phyloP scores from a whole-genome alignment of 2,888 invertebrate genomes.

The Andrena bucephala region DNA sequence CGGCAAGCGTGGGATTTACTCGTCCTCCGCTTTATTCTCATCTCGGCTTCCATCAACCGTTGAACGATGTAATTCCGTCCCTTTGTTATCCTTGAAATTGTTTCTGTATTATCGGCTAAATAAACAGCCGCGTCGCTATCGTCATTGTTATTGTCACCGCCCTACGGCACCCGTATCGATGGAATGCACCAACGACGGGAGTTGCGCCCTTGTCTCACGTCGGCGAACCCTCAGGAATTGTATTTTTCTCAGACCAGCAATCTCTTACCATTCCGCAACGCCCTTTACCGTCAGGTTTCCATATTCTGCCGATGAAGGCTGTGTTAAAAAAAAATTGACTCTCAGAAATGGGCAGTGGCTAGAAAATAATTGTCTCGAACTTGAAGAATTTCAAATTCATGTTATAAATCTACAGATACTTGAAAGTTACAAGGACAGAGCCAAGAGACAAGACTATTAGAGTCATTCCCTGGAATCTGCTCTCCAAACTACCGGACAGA shows the following conservation, averaged over 20 bases:
- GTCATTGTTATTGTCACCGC: slow-evolving; percentile 24
- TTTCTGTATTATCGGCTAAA: slow-evolving; percentile 48
- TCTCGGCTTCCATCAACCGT: slow-evolving; percentile 43
- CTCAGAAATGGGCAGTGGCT: no score
- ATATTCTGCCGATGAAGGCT: not conserved
- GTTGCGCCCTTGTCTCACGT: not conserved
- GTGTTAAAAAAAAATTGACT: no score
- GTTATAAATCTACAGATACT: no score
- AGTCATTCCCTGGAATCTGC: no score
- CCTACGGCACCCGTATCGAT: slow-evolving; percentile 5
- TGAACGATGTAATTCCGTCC: slow-evolving; percentile 43
- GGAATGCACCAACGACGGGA: slow-evolving; percentile 9
- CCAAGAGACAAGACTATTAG: no score
- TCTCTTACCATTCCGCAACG: not conserved
- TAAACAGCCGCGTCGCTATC: slow-evolving; percentile 21
- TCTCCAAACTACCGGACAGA: no score
- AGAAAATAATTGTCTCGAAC: no score
- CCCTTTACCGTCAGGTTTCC: not conserved
- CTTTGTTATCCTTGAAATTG: slow-evolving; percentile 47
- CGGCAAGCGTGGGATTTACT: slow-evolving; percentile 28
- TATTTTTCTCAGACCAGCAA: slow-evolving; percentile 5
- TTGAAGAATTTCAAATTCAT: no score
- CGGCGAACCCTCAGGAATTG: slow-evolving; percentile 21
- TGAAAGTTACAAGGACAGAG: no score
- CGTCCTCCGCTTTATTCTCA: slow-evolving; percentile 27